These are phyloP conservation scores for Ochotona princeps DNA, from an alignment of 2,113 vertebrate species.

Conservation along the genomic window DNA sequence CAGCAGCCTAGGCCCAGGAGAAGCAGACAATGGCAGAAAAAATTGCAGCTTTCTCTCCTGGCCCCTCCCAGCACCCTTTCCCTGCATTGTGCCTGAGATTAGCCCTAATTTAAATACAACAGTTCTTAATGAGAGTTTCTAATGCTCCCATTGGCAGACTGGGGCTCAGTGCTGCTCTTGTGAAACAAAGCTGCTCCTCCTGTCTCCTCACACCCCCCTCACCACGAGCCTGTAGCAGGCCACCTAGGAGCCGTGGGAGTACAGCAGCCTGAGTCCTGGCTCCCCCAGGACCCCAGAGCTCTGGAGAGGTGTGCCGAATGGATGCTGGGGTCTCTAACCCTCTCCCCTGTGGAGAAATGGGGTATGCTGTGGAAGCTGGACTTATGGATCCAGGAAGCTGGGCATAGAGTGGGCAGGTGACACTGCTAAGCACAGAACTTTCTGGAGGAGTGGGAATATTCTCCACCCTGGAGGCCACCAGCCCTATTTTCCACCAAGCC, in stretches of 20 bases:
- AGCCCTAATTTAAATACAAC: constrained; percentile 88
- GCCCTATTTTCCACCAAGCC: no score
- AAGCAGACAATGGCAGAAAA: constrained; percentile 81
- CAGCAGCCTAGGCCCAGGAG: constrained; percentile 78
- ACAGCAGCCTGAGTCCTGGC: neutral
- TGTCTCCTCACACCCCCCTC: no score
- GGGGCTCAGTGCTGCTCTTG: constrained; percentile 21
- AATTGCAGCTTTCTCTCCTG: constrained; percentile 83
- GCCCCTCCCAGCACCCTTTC: constrained; percentile 82
- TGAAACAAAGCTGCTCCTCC: neutral
- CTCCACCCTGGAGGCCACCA: neutral
- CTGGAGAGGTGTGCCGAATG: neutral
- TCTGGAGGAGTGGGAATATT: neutral
- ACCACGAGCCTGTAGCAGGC: no score
- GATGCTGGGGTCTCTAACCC: neutral
- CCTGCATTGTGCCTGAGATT: constrained; percentile 82
- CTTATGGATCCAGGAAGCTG: neutral
- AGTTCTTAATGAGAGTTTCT: constrained; percentile 82
- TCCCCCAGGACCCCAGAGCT: neutral
- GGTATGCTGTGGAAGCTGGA: neutral
- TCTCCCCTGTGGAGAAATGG: neutral
- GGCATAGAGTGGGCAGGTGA: neutral
- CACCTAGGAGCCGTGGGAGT: neutral
- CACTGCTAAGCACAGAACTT: fast-evolving
- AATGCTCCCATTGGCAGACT: constrained; percentile 73